Percentiles rank a stretch among this genome's conserved stretches.
Evolutionary conservation across 2,113 vertebrate genomes (phyloP).

Genomic region (Zosterops borbonicus): DNA sequence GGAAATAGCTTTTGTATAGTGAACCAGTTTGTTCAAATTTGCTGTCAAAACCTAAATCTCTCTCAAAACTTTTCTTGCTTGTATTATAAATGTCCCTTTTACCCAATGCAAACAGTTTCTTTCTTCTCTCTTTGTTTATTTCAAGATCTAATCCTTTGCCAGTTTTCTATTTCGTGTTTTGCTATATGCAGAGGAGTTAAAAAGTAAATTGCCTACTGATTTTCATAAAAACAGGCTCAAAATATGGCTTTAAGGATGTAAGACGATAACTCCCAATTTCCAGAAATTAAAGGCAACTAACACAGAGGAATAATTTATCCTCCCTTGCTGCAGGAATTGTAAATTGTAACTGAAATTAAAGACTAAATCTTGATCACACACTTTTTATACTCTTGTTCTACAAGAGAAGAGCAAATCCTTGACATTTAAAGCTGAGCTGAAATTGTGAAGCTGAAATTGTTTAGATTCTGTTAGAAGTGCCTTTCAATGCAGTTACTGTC

Average conservation of each 20-base stretch:
- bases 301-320: background rate
- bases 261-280: background rate
- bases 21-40: background rate
- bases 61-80: background rate
- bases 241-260: background rate
- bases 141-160: background rate
- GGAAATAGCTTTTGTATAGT: background rate
- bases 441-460: background rate
- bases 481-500: background rate
- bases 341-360: slow-evolving; percentile 30
- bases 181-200: background rate
- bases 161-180: background rate
- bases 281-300: background rate
- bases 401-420: background rate
- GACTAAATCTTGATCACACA: background rate
- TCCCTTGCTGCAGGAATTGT: background rate
- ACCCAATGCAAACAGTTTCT: background rate
- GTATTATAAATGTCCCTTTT: background rate
- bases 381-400: background rate
- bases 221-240: background rate
- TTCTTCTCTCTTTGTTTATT: background rate
- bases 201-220: background rate
- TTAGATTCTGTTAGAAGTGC: background rate
- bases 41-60: background rate
- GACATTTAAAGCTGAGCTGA: background rate